phyloP scores from a whole-genome alignment of 64 coral and sea anemone species.

The Actinia tenebrosa region DNA sequence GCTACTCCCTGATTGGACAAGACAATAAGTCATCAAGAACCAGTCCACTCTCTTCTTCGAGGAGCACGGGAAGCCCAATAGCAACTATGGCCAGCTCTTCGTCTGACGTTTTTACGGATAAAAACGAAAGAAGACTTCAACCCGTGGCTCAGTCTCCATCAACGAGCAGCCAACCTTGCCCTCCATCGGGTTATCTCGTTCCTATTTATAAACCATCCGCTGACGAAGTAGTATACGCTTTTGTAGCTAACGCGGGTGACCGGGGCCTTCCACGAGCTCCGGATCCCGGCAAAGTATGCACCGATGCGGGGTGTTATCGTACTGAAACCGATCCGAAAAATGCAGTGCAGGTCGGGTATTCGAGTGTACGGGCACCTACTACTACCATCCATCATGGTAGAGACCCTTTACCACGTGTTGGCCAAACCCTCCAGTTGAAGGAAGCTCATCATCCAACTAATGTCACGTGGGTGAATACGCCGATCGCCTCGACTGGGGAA shows the following conservation, averaged over 20 bases:
- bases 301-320: neutral
- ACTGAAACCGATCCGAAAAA: neutral
- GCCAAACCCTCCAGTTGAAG: neutral
- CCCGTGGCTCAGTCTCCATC: neutral
- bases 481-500: neutral
- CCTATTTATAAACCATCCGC: constrained; percentile 39
- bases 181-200: constrained; percentile 41
- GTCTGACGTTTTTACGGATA: neutral
- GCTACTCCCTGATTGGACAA: constrained; percentile 45
- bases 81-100: neutral
- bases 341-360: neutral
- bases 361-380: neutral
- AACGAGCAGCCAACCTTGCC: neutral
- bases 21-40: neutral
- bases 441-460: constrained; percentile 2
- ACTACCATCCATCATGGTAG: constrained; percentile 21
- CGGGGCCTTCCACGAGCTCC: neutral
- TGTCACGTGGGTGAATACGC: constrained; percentile 6
- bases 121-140: neutral
- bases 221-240: constrained; percentile 43
- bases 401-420: neutral
- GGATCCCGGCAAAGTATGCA: neutral
- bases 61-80: neutral
- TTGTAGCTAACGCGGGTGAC: constrained; percentile 24
- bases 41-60: constrained; percentile 1